Percentiles rank a stretch among this genome's conserved stretches.
These are phyloP conservation scores for Hypotaenidia philippensis DNA, from an alignment of 2,797 vertebrate genomes.

Conservation along the genomic window DNA sequence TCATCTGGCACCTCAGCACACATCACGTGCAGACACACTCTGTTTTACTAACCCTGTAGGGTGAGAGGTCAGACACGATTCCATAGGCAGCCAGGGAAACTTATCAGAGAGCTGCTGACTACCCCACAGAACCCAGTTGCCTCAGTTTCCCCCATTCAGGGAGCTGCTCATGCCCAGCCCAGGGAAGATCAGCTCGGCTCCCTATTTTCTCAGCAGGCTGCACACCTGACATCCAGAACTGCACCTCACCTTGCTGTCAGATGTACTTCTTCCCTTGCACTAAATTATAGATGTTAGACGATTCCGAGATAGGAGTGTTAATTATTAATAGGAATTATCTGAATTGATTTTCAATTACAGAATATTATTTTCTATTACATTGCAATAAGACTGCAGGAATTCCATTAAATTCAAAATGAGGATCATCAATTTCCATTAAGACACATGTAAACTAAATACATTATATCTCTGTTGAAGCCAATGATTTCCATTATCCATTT, in stretches of 20 bases:
- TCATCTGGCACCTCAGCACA: neutral
- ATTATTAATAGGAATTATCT: slow-evolving; percentile 81
- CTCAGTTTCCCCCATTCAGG: neutral
- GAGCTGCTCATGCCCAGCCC: neutral
- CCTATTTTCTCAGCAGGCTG: neutral
- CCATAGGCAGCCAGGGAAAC: neutral
- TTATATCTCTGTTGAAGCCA: slow-evolving; percentile 37
- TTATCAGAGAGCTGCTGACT: rapidly evolving
- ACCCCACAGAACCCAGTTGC: rapidly evolving
- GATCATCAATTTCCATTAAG: slow-evolving; percentile 76
- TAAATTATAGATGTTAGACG: slow-evolving; percentile 65
- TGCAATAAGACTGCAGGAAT: slow-evolving; percentile 71
- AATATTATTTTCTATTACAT: slow-evolving; percentile 75
- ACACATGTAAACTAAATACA: slow-evolving; percentile 10
- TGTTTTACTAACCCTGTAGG: rapidly evolving
- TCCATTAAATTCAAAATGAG: slow-evolving; percentile 69
- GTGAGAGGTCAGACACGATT: rapidly evolving
- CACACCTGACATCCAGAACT: neutral
- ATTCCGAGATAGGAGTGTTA: slow-evolving; percentile 68
- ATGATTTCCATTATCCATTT: slow-evolving; percentile 45
- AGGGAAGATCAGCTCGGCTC: neutral
- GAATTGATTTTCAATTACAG: slow-evolving; percentile 77
- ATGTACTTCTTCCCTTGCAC: slow-evolving; percentile 1
- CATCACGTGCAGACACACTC: rapidly evolving
- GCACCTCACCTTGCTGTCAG: neutral